These are phyloP conservation scores for Synergus itoensis DNA, from an alignment of 2,888 invertebrate genomes.

Conservation along the genomic window DNA sequence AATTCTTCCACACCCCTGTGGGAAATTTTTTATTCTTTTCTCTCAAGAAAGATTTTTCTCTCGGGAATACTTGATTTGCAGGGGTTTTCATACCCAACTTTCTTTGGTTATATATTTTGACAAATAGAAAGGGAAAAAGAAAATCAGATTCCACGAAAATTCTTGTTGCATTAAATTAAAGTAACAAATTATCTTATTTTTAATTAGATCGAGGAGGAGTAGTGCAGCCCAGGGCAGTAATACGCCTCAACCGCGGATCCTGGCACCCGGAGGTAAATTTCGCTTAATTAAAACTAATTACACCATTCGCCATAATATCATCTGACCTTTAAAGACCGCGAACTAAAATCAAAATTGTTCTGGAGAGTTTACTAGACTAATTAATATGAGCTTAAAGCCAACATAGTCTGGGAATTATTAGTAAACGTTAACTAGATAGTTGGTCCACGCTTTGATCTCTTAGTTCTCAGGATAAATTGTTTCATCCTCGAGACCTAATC, in stretches of 20 bases:
- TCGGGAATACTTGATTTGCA: too few species aligned
- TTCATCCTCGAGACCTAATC: conserved; percentile 4
- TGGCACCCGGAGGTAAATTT: conserved; percentile 86
- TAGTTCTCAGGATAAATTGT: not conserved
- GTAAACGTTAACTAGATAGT: not conserved
- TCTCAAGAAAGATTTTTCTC: too few species aligned
- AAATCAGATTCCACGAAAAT: too few species aligned
- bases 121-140: too few species aligned
- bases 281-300: conserved; percentile 39
- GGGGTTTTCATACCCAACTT: not conserved
- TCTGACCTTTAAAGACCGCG: not conserved
- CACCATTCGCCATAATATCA: not conserved
- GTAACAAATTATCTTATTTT: not conserved
- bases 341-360: not conserved
- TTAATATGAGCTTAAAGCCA: not conserved
- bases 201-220: conserved; percentile 86
- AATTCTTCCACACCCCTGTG: too few species aligned
- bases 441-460: conserved; percentile 3
- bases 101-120: not conserved
- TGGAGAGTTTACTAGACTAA: not conserved
- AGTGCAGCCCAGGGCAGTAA: conserved; percentile 86
- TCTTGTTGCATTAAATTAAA: not conserved
- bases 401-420: not conserved
- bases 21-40: too few species aligned
- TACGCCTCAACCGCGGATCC: conserved; percentile 86